Conservation (phyloP, 2,888 invertebrate genomes). For the Cylloceria caligata region DNA sequence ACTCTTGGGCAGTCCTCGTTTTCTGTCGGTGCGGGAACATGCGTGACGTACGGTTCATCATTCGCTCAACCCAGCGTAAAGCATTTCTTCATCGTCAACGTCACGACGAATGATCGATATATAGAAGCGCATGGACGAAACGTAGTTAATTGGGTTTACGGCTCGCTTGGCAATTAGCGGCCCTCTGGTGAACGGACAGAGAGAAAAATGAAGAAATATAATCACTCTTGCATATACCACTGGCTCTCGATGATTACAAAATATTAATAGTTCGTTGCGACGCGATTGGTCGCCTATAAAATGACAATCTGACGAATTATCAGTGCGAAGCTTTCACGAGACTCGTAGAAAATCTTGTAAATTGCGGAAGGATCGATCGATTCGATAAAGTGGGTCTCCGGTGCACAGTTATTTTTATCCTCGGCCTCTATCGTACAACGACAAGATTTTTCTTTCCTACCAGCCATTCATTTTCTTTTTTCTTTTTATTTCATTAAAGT, state of each 20-base stretch:
- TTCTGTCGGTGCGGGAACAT: not conserved
- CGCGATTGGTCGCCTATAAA: not conserved
- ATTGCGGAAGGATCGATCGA: conserved; percentile 56
- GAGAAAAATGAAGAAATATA: conserved; percentile 5
- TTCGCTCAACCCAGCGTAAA: conserved; percentile 44
- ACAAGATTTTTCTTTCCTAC: conserved; percentile 6
- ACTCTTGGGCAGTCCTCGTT: conserved; percentile 22
- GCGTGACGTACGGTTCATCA: conserved; percentile 45
- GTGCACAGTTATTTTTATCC: conserved; percentile 60
- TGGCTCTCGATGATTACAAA: not conserved
- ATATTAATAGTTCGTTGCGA: conserved; percentile 4
- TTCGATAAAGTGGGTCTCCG: conserved; percentile 57
- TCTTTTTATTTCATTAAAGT: too few relatives aligned
- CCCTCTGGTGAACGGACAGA: not conserved
- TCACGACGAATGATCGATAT: conserved; percentile 12
- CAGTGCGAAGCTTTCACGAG: not conserved
- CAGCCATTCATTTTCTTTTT: conserved; percentile 1
- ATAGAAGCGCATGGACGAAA: not conserved
- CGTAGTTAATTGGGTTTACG: conserved; percentile 33
- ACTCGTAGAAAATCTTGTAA: conserved; percentile 43
- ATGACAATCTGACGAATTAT: not conserved
- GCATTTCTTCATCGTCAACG: conserved; percentile 56
- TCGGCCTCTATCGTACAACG: conserved; percentile 51
- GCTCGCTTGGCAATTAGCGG: conserved; percentile 30
- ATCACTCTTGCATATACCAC: not conserved